Conservation (phyloP, 2,113 vertebrate genomes). For the Ochotona curzoniae region DNA sequence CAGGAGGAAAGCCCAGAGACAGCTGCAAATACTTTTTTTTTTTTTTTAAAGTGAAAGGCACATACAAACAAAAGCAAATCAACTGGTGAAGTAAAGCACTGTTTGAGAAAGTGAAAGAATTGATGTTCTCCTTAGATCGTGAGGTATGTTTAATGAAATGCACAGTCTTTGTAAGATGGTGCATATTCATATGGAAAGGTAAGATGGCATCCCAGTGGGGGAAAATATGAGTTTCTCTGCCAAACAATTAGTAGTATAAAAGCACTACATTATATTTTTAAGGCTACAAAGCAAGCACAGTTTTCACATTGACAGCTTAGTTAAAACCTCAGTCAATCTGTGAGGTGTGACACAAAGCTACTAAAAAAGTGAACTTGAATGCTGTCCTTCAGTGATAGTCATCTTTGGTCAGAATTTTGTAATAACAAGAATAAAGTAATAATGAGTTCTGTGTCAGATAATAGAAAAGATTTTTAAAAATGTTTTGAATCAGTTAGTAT, state of each 20-base stretch:
- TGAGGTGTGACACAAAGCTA: not conserved
- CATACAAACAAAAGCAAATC: not conserved
- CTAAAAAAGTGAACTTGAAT: not conserved
- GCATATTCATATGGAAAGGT: not conserved
- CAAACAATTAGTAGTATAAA: not conserved
- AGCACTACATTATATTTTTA: not conserved
- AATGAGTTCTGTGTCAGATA: not conserved
- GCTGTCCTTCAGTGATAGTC: not conserved
- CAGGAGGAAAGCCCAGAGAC: not conserved
- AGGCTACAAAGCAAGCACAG: not conserved
- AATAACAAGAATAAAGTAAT: not conserved
- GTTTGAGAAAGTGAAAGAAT: not conserved
- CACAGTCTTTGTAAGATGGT: not conserved
- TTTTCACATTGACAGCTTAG: not conserved
- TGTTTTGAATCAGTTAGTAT: not conserved
- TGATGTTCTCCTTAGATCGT: not conserved
- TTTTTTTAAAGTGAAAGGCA: not conserved
- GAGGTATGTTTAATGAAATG: not conserved
- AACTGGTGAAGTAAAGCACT: not conserved
- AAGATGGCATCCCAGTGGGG: not conserved
- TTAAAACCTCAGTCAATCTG: not conserved
- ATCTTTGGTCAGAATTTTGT: not conserved
- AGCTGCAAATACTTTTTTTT: not conserved
- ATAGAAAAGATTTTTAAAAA: not conserved
- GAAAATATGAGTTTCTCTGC: not conserved